These are phyloP conservation scores for Mesorhabditis sp. DNA, from an alignment of 2,888 invertebrate genomes.

Conservation along the genomic window DNA sequence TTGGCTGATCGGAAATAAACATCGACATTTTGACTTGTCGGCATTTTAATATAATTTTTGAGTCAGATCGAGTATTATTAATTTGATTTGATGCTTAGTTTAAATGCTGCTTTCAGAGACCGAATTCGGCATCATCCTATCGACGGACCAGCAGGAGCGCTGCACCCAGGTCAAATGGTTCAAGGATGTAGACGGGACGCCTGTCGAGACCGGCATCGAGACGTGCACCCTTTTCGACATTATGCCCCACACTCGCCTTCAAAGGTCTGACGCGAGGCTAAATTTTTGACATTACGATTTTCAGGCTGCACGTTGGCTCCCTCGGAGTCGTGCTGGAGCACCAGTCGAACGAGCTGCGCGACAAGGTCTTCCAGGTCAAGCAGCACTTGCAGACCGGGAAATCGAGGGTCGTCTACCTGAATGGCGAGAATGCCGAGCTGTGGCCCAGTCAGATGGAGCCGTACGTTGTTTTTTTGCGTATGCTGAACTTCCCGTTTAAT, in stretches of 20 bases:
- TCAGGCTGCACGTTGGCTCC: constrained; percentile 1
- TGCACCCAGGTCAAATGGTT: constrained; percentile 18
- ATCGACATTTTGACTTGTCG: too few species aligned
- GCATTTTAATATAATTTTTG: too few species aligned
- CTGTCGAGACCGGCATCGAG: constrained; percentile 10
- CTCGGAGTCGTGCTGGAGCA: constrained; percentile 1
- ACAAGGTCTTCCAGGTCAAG: constrained; percentile 13
- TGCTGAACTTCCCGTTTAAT: too few species aligned
- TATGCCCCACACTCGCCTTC: constrained; percentile 15
- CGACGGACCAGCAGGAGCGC: constrained; percentile 12
- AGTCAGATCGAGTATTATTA: neutral
- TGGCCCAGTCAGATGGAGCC: constrained; percentile 14
- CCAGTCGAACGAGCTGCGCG: constrained; percentile 5
- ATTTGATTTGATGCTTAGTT: neutral
- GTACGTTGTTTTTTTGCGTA: constrained; percentile 6
- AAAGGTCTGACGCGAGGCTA: constrained; percentile 7
- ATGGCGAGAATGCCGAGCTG: constrained; percentile 10
- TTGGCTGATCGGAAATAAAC: too few species aligned
- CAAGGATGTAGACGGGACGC: neutral
- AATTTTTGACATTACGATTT: neutral
- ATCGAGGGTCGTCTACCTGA: constrained; percentile 15
- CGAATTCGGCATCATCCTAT: constrained; percentile 15
- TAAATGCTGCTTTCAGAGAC: constrained; percentile 3
- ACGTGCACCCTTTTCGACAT: constrained; percentile 20
- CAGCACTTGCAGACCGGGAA: constrained; percentile 16